Conservation (phyloP, 2,113 vertebrate genomes). For the Osmerus eperlanus region DNA sequence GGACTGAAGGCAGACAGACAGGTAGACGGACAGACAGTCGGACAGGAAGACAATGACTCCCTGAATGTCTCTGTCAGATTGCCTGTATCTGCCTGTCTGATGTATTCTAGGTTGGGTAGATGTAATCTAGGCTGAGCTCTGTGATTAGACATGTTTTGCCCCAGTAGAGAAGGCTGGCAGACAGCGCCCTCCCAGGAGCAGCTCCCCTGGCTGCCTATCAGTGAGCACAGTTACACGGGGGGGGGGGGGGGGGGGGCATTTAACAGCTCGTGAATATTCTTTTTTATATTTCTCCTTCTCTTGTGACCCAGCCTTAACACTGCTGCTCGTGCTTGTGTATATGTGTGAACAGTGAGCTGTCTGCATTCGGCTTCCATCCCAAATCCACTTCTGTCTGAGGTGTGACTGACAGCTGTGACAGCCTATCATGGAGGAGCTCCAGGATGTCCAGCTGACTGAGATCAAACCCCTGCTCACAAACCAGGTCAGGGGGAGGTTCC, state of each 20-base stretch:
- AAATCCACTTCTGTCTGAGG: slow-evolving; percentile 5
- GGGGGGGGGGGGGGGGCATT: background rate
- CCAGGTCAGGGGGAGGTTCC: slow-evolving; percentile 74
- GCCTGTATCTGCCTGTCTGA: too few species aligned
- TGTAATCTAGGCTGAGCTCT: slow-evolving; percentile 5
- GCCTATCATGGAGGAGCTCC: slow-evolving; percentile 86
- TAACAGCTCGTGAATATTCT: too few species aligned
- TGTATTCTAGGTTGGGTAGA: background rate
- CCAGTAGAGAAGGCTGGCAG: background rate
- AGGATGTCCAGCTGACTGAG: slow-evolving; percentile 93
- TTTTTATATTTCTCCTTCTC: too few species aligned
- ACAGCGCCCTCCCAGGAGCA: too few species aligned
- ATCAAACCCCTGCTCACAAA: slow-evolving; percentile 92
- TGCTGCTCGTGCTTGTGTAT: too few species aligned
- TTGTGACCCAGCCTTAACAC: too few species aligned
- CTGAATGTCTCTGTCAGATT: too few species aligned
- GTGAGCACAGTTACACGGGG: background rate
- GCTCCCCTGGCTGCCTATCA: background rate
- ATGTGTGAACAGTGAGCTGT: background rate
- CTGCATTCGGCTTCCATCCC: background rate
- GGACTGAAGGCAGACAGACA: too few species aligned
- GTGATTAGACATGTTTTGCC: background rate
- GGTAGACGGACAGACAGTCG: too few species aligned
- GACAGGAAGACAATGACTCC: too few species aligned
- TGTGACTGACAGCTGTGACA: slow-evolving; percentile 29